These are phyloP conservation scores for Schrankia costaestrigalis DNA, from an alignment of 2,888 invertebrate genomes.

Conservation along the genomic window DNA sequence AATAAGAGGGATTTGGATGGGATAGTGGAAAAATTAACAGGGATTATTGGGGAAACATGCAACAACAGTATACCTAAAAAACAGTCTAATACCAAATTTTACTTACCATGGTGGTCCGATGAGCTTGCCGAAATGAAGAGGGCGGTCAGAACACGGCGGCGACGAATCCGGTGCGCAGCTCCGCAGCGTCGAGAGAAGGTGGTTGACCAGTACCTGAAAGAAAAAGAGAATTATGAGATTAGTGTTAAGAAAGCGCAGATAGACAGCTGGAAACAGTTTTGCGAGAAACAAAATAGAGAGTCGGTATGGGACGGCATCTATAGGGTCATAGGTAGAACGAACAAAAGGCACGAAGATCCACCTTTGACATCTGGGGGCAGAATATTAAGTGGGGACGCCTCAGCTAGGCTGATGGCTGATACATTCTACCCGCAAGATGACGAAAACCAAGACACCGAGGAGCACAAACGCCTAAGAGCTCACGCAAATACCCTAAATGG, in stretches of 20 bases:
- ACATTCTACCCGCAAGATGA: too few relatives aligned
- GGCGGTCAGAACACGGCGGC: conserved; percentile 8
- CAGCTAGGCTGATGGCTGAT: too few relatives aligned
- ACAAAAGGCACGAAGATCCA: too few relatives aligned
- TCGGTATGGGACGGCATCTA: not conserved
- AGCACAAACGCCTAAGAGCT: too few relatives aligned
- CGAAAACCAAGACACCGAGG: too few relatives aligned
- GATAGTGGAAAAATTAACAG: conserved; percentile 1
- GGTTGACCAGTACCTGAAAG: not conserved
- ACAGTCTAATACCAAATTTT: conserved; percentile 2
- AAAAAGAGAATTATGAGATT: not conserved
- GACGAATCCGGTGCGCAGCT: conserved; percentile 17
- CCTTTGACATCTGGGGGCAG: too few relatives aligned
- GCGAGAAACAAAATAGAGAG: not conserved
- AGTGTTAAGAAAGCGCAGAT: not conserved
- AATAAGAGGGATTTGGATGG: conserved; percentile 1
- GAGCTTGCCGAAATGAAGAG: conserved; percentile 10
- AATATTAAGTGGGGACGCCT: too few relatives aligned
- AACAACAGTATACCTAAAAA: conserved; percentile 4
- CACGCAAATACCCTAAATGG: too few relatives aligned
- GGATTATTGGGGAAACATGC: conserved; percentile 8
- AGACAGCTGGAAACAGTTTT: not conserved
- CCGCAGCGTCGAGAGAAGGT: conserved; percentile 7
- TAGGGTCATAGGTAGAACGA: too few relatives aligned
- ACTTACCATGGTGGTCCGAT: conserved; percentile 22